Base-by-base conservation (phyloP, 2,888 invertebrate genomes). In the Caenorhabditis macrosperma region DNA sequence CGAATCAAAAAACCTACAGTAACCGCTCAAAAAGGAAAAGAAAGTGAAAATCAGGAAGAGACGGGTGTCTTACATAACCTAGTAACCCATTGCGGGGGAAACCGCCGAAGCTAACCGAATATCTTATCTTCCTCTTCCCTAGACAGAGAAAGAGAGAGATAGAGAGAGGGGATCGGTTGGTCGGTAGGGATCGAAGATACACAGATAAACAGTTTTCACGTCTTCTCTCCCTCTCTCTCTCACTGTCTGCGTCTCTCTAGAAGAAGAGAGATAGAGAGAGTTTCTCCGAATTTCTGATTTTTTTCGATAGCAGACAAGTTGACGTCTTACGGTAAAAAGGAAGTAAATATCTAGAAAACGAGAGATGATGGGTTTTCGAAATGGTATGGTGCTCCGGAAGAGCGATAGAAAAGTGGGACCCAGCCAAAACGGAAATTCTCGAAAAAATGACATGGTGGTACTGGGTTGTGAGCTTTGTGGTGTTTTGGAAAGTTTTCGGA, bases 101-200 rank as follows among this genome's bases (percentile, higher is more conserved):
- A 33, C 33, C 33, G 33, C 12, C 38, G 15, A 38, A 38, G 38
- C 38, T 38, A 38, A 38, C 38, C 9, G 38, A 38, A 10, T 38
- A 12, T 38, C 44, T 17, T 9, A n/a, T 44, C 17, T 44, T 44
- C 44, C 9, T 44, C 44, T 17, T 44, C 44, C 10, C 5, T 12
- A 10, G 1, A 61, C 20, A 10, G 1, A 61, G 59, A 61, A 33
- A 61, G 61, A 61, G 46, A 46, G 61, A 61, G 44, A 61, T 12
- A 61, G 61, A 61, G 46, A 46, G 61, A 61, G 44, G 44, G 46
- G 24, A 24, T 7, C n/a, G 20, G 26, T 30, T 44, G 17, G 41
- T 46, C 5, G 33, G 26, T 30, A 41, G 33, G 44, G 33, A 33
- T 59, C n/a, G n/a, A n/a, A n/a, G n/a, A n/a, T n/a, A n/a, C n/a